Conservation (phyloP, 2,888 invertebrate species). For the Frankliniella intonsa region DNA sequence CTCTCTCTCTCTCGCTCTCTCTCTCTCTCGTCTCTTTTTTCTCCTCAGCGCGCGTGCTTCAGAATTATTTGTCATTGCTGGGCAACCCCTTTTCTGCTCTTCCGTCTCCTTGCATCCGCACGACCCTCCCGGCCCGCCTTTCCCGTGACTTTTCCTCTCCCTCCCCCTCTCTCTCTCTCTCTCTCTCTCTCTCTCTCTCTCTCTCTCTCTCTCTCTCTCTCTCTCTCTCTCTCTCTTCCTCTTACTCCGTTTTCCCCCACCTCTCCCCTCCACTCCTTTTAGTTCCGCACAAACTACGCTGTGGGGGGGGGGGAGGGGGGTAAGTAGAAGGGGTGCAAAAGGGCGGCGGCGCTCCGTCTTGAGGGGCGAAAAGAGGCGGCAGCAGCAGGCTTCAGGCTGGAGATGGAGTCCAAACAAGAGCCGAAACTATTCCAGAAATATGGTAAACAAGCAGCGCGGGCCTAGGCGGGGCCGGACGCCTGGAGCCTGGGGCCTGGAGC, state of each 20-base stretch:
- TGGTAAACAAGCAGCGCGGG: slow-evolving; percentile 11
- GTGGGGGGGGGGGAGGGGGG: not conserved
- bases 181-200: slow-evolving; percentile 17
- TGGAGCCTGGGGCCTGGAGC: not conserved
- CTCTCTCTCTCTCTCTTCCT: not conserved
- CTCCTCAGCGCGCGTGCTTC: no score
- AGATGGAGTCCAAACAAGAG: slow-evolving; percentile 15
- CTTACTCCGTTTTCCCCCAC: not conserved
- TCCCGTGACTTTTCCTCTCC: not conserved
- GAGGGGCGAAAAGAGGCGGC: not conserved
- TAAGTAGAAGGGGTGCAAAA: not conserved
- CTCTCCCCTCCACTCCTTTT: not conserved
- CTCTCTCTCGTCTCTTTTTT: not conserved
- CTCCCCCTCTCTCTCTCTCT: not conserved
- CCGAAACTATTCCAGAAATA: slow-evolving; percentile 23
- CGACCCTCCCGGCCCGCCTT: no score
- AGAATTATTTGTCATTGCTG: no score
- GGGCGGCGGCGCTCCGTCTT: not conserved
- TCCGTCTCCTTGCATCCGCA: no score
- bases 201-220: slow-evolving; percentile 16
- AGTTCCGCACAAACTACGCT: not conserved
- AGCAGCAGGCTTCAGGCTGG: not conserved
- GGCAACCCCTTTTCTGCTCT: not conserved
- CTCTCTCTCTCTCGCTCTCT: not conserved
- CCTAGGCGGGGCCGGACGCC: not conserved